A percentile compares a stretch with the other conserved stretches of the same genome.
Conservation (phyloP, 30 jellyfish, hydroid and myxozoan genomes). For the Cassiopea xamachana region DNA sequence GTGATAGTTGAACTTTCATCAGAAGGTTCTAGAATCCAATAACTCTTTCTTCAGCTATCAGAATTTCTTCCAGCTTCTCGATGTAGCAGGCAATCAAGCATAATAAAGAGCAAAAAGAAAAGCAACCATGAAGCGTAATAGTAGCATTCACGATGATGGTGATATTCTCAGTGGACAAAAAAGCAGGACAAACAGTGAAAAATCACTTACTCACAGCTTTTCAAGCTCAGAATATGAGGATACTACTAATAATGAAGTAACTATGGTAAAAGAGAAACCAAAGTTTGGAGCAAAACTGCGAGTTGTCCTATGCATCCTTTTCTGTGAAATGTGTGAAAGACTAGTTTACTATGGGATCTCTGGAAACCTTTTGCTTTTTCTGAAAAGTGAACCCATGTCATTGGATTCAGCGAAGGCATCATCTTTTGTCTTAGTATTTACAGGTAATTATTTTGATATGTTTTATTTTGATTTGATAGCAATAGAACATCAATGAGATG, state of each 20-base stretch:
- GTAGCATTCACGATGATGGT: neutral
- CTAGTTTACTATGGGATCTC: slow-evolving; percentile 75
- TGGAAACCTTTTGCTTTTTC: slow-evolving; percentile 82
- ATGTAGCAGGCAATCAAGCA: too few species aligned
- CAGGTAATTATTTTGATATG: slow-evolving; percentile 48
- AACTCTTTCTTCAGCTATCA: too few species aligned
- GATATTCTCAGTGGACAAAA: neutral
- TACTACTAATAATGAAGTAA: neutral
- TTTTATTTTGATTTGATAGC: neutral
- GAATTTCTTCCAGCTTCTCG: too few species aligned
- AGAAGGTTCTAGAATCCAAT: too few species aligned
- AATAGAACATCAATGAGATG: too few species aligned
- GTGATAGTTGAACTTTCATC: too few species aligned
- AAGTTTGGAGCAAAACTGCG: slow-evolving; percentile 55
- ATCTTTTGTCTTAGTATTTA: slow-evolving; percentile 70
- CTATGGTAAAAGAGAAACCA: neutral
- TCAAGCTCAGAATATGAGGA: slow-evolving; percentile 43
- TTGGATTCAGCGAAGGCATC: slow-evolving; percentile 59
- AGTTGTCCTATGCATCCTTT: slow-evolving; percentile 51
- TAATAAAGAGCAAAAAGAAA: too few species aligned
- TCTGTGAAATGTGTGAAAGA: slow-evolving; percentile 86
- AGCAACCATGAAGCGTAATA: too few species aligned
- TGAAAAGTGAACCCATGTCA: slow-evolving; percentile 27
- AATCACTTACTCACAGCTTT: slow-evolving; percentile 43
- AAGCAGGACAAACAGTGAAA: slow-evolving; percentile 40